Evolutionary conservation across 1,140 invertebrate genomes (phyloP), one percentile per base, ranked within the genome.

Genomic region (Bombus confusus): DNA sequence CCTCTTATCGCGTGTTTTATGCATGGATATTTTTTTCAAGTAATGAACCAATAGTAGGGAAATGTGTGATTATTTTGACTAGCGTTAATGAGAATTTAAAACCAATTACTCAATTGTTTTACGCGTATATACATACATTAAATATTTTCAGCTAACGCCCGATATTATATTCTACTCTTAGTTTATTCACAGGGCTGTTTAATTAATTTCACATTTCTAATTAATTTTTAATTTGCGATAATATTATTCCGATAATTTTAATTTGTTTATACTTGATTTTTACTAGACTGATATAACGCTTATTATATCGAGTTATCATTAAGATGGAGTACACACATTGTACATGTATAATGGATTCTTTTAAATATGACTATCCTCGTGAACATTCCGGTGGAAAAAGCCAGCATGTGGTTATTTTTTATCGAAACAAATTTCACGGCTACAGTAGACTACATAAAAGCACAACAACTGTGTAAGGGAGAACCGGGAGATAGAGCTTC

Each of bases 401-500:
- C 28, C 31, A 47, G 25, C 37, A 37, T 66, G 31, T 72, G n/a
- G 22, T 47, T 28, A 43, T 66, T 52, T 43, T 66, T 77, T 13
- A 47, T 66, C 39, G 71, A 41, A 57, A 68, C 28, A n/a, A 86
- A 86, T 73, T 86, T 74, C 66, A 57, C 12, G 34, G 22, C 15
- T 52, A 34, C 43, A 41, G 3, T 22, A 28, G 31, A 41, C 43
- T 77, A 37, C 22, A 28, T 77, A 83, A 77, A 69, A 52, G 59
- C 41, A 57, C 68, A 43, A 66, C 41, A 68, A 83, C 73, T 28
- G 28, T 68, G 62, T 43, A 57, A 83, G 64, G 47, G 39, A 64
- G 37, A 83, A 68, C 62, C 34, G 62, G 9, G 37, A 77, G 64
- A 77, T 78, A 37, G 62, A 77, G 74, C 77, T 78, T 41, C 74